These are phyloP conservation scores for Dicerorhinus sumatrensis DNA, from an alignment of 2,113 vertebrate genomes.

Conservation along the genomic window DNA sequence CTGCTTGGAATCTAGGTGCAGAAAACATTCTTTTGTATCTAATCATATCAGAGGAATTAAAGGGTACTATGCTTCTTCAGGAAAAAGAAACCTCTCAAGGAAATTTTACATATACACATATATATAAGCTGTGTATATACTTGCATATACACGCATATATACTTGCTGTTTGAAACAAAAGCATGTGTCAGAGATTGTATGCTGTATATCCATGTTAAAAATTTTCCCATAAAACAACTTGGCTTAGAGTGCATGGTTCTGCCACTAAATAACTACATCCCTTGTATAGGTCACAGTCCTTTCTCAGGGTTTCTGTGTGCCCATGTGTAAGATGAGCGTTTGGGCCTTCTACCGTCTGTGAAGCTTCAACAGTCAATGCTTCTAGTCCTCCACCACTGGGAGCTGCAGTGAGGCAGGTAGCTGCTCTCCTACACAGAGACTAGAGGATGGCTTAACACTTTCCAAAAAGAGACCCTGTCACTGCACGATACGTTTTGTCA, in stretches of 20 bases:
- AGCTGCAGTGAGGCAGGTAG: neutral
- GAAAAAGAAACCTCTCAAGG: neutral
- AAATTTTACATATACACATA: neutral
- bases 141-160: neutral
- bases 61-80: neutral
- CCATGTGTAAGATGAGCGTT: too few species aligned
- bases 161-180: neutral
- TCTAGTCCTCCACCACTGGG: neutral
- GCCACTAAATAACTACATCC: neutral
- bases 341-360: neutral
- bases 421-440: neutral
- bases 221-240: neutral
- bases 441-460: neutral
- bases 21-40: conserved; percentile 26
- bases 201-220: neutral
- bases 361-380: neutral
- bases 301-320: neutral
- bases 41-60: neutral
- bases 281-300: too few species aligned
- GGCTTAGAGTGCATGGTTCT: neutral
- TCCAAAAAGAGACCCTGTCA: neutral
- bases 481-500: neutral
- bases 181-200: neutral
- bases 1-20: neutral
- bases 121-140: neutral